Conservation (phyloP, 2,888 invertebrate species). For the Apeira syringaria region DNA sequence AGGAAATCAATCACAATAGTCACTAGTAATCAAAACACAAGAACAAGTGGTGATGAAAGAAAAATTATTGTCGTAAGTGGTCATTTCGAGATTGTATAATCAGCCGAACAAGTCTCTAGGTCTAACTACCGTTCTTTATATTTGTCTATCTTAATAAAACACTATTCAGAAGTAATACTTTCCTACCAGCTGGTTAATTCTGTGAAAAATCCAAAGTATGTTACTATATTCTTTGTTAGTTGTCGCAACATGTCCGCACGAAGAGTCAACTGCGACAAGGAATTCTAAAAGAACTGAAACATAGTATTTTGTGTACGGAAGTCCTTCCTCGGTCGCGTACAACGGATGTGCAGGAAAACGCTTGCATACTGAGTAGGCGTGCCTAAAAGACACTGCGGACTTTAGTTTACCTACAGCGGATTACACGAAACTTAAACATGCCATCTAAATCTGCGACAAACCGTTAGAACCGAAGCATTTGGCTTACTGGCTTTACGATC, state of each 20-base stretch:
- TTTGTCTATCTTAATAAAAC: no score
- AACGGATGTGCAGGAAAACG: conserved; percentile 81
- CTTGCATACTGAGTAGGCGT: conserved; percentile 82
- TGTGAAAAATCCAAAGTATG: conserved; percentile 54
- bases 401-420: conserved; percentile 76
- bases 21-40: no score
- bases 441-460: conserved; percentile 74
- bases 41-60: no score
- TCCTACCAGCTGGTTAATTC: conserved; percentile 29
- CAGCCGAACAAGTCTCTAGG: no score
- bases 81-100: no score
- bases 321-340: conserved; percentile 78
- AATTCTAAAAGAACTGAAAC: conserved; percentile 79
- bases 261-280: conserved; percentile 73
- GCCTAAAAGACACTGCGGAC: conserved; percentile 82
- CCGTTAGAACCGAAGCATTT: conserved; percentile 59
- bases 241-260: conserved; percentile 72
- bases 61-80: no score
- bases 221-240: conserved; percentile 61
- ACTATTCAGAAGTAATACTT: conserved; percentile 11
- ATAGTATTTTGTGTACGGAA: conserved; percentile 80
- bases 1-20: no score
- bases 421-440: conserved; percentile 79
- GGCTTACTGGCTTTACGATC: conserved; percentile 52
- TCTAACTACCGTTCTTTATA: no score